A percentile compares a stretch with the other conserved stretches of the same genome.
Conservation (phyloP, 2,888 invertebrate species). For the Conchocele bisecta region DNA sequence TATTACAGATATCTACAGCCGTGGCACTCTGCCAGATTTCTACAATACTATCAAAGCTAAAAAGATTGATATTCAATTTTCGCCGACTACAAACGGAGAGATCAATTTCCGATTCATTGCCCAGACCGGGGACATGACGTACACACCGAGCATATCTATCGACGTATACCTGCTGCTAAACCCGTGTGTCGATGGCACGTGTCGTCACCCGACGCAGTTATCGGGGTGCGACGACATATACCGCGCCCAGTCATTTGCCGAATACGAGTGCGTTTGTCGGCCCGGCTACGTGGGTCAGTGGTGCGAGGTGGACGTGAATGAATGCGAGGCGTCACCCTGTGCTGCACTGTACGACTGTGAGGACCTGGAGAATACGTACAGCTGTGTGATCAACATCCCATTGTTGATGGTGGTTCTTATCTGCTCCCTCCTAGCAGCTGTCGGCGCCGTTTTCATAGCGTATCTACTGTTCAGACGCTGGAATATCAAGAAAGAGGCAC, state of each 20-base stretch:
- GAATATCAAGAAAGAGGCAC: too few species aligned
- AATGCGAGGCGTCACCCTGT: slow-evolving; percentile 49
- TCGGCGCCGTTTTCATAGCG: not conserved
- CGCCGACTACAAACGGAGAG: slow-evolving; percentile 27
- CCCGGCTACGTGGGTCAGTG: slow-evolving; percentile 47
- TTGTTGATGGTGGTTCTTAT: slow-evolving; percentile 31
- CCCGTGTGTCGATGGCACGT: slow-evolving; percentile 54
- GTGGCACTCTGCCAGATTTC: slow-evolving; percentile 2
- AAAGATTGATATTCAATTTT: slow-evolving; percentile 18
- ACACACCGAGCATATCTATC: slow-evolving; percentile 41
- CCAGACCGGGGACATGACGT: slow-evolving; percentile 3
- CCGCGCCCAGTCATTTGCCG: slow-evolving; percentile 39
- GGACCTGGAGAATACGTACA: slow-evolving; percentile 36
- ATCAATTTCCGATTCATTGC: slow-evolving; percentile 50
- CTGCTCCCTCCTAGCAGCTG: slow-evolving; percentile 6
- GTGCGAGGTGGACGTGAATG: slow-evolving; percentile 56
- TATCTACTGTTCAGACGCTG: not conserved
- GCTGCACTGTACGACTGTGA: slow-evolving; percentile 55
- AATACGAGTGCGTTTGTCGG: slow-evolving; percentile 41
- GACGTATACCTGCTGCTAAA: slow-evolving; percentile 27
- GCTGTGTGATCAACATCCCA: slow-evolving; percentile 48
- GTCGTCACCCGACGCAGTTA: slow-evolving; percentile 4
- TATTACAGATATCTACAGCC: not conserved
- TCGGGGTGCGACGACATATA: slow-evolving; percentile 24
- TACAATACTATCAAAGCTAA: slow-evolving; percentile 37